Evolutionary conservation across 1,140 invertebrate genomes (phyloP).

Genomic region (Aethina tumida): DNA sequence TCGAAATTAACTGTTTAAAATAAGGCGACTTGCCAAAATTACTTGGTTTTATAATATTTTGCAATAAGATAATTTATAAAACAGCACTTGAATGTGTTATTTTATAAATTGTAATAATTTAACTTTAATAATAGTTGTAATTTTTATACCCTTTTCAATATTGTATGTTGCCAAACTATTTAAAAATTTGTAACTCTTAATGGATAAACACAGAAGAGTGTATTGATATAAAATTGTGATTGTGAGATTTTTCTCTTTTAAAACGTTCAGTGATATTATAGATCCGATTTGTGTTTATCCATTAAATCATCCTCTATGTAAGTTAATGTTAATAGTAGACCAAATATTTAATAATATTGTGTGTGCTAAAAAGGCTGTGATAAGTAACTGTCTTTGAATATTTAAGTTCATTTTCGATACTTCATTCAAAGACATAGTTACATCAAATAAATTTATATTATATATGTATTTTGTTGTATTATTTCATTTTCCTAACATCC

Average conservation of each 20-base stretch:
- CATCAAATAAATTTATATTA: conserved; percentile 7
- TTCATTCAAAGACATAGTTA: too few species aligned
- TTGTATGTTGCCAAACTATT: conserved; percentile 10
- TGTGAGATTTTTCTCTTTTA: conserved; percentile 1
- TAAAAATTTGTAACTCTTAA: neutral
- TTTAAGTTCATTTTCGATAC: too few species aligned
- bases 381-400: conserved; percentile 14
- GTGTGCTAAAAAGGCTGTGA: conserved; percentile 25
- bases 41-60: too few species aligned
- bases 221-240: conserved; percentile 5
- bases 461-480: neutral
- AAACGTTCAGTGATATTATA: neutral
- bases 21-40: too few species aligned
- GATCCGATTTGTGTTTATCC: conserved; percentile 2
- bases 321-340: conserved; percentile 18
- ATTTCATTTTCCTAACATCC: conserved; percentile 1
- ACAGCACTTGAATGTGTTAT: too few species aligned
- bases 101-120: too few species aligned
- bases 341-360: conserved; percentile 19
- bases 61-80: too few species aligned
- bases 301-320: too few species aligned
- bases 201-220: neutral
- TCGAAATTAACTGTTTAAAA: too few species aligned
- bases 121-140: conserved; percentile 11
- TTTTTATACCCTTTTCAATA: conserved; percentile 14